Conservation (phyloP, 2,888 invertebrate genomes). For the Zaprionus lineosus region DNA sequence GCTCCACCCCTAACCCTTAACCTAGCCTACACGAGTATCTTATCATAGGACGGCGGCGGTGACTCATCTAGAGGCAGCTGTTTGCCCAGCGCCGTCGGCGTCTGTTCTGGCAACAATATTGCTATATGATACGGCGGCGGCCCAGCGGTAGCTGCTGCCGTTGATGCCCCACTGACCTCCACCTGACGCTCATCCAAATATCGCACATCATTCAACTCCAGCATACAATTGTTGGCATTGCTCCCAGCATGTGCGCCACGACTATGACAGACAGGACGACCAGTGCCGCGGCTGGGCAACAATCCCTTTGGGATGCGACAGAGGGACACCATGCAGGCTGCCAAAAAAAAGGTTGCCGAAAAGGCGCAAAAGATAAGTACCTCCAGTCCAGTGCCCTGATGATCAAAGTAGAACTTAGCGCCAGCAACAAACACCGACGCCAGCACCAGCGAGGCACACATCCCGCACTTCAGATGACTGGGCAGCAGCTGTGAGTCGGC, state of each 20-base stretch:
- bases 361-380: constrained; percentile 86
- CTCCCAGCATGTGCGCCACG: constrained; percentile 55
- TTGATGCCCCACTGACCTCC: constrained; percentile 53
- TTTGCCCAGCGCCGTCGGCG: constrained; percentile 62
- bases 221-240: constrained; percentile 36
- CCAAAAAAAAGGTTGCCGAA: constrained; percentile 86
- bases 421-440: constrained; percentile 88
- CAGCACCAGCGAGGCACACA: constrained; percentile 88
- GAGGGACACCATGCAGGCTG: constrained; percentile 86
- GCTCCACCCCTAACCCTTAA: constrained; percentile 24
- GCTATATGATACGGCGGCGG: constrained; percentile 94
- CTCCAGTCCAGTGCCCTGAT: constrained; percentile 85
- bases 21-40: constrained; percentile 86
- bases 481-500: constrained; percentile 77
- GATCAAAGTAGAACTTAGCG: constrained; percentile 89
- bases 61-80: constrained; percentile 83
- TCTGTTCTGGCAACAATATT: constrained; percentile 87
- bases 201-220: constrained; percentile 58
- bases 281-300: constrained; percentile 61
- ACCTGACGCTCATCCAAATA: constrained; percentile 55
- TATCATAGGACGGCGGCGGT: constrained; percentile 90
- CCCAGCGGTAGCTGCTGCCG: constrained; percentile 71
- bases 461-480: constrained; percentile 87
- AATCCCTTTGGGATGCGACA: constrained; percentile 84
- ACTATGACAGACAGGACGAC: constrained; percentile 58